Conservation (phyloP, 2,113 vertebrate genomes). For the Apodemus speciosus region DNA sequence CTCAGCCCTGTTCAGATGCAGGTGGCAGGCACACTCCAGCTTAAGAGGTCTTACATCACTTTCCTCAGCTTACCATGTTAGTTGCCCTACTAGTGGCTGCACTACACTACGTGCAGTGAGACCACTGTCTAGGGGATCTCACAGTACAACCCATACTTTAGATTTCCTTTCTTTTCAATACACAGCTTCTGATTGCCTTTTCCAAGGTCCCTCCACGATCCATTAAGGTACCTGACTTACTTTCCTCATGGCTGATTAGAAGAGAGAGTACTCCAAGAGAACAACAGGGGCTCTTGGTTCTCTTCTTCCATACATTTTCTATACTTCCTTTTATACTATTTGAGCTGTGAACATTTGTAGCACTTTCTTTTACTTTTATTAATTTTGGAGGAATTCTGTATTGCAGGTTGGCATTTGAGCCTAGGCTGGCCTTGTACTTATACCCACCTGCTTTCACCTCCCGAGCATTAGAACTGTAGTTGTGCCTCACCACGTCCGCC, state of each 20-base stretch:
- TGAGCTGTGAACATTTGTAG: background rate
- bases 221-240: background rate
- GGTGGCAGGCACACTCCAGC: background rate
- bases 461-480: background rate
- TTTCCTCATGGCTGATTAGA: background rate
- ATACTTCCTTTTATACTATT: background rate
- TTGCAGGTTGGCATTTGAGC: background rate
- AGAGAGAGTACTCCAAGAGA: background rate
- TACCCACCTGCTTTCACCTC: background rate
- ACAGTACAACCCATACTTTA: background rate
- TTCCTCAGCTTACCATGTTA: background rate
- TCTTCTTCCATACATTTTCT: background rate
- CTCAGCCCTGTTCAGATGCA: constrained; percentile 15
- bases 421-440: background rate
- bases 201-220: background rate
- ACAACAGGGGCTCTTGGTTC: background rate
- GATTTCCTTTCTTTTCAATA: constrained; percentile 25
- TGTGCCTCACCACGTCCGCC: background rate
- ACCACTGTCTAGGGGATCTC: background rate
- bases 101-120: background rate
- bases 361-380: background rate
- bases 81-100: background rate
- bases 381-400: background rate
- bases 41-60: background rate
- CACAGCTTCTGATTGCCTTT: background rate